Base-by-base conservation (phyloP, 2,888 invertebrate genomes). In the Atethmia centrago region DNA sequence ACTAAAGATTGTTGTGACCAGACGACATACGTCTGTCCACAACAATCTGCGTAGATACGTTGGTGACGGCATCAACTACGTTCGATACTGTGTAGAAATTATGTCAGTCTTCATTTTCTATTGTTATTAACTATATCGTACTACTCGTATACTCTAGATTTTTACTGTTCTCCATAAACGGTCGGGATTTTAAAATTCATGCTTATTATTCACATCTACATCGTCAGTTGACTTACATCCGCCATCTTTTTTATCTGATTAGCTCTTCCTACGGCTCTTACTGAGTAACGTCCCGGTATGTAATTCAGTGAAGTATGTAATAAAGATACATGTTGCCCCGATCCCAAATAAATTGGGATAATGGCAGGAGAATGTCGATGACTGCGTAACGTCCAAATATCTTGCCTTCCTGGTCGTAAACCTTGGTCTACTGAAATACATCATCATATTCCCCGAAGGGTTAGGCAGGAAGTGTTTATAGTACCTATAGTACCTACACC, bases 1-100 rank as follows among this genome's bases (percentile, higher is more conserved):
- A 42, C 21, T 55, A 53, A 64, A 66, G 72, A 79, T 61, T 62
- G 68, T 40, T 64, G 56, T 53, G 40, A 45, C 64, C 47, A 78
- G 79, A 71, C 67, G n/a, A n/a, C n/a, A n/a, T n/a, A n/a, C n/a
- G 66, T 66, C 75, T 59, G 47, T 45, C 55, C 59, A 61, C 28
- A 25, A n/a, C n/a, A n/a, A n/a, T n/a, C n/a, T n/a, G n/a, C n/a
- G 14, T 72, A 40, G n/a, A n/a, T n/a, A n/a, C n/a, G 25, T 47
- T 3, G 10, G 53, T 77, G 79, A 78, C 63, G 66, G 21, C 71
- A 78, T 77, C 61, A 55, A 49, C 36, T 25, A 25, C 63, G 63
- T 74, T 58, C 28, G 72, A 25, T 59, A 74, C 62, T 49, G 21
- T 40, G 40, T 64, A 36, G 31, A 47, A 61, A 25, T 70, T 42